Percentiles rank a stretch among this genome's conserved stretches.
These are phyloP conservation scores for Mamestra configurata DNA, from an alignment of 1,140 invertebrate species.

Conservation along the genomic window DNA sequence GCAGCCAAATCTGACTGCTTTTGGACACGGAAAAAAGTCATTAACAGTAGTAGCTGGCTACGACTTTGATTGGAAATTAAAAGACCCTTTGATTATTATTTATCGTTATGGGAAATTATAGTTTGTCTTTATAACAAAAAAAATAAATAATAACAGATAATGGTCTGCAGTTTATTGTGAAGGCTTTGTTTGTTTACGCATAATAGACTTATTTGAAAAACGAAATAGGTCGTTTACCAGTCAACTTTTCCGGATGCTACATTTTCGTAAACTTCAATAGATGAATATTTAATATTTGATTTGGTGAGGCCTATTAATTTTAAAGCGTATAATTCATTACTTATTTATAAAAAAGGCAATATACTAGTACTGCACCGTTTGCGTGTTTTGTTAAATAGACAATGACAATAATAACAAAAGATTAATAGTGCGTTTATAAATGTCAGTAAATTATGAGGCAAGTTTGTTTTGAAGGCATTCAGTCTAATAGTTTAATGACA, in stretches of 20 bases:
- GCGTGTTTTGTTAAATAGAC: neutral
- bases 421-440: neutral
- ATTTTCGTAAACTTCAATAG: too few species aligned
- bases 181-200: neutral
- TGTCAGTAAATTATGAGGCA: neutral
- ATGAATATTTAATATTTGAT: too few species aligned
- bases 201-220: too few species aligned
- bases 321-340: too few species aligned
- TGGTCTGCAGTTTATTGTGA: neutral
- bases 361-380: too few species aligned
- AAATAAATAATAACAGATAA: conserved; percentile 24
- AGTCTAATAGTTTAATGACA: conserved; percentile 10
- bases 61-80: conserved; percentile 51
- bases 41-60: conserved; percentile 47
- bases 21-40: conserved; percentile 57
- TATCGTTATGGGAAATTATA: conserved; percentile 43
- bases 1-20: conserved; percentile 53
- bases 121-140: conserved; percentile 31
- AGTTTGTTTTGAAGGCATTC: neutral
- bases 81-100: conserved; percentile 56
- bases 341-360: too few species aligned
- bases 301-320: too few species aligned
- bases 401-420: neutral
- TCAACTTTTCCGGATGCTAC: too few species aligned
- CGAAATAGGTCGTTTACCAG: too few species aligned